phyloP scores from a whole-genome alignment of 1,140 invertebrate species.

The Magallana ariakensis region DNA sequence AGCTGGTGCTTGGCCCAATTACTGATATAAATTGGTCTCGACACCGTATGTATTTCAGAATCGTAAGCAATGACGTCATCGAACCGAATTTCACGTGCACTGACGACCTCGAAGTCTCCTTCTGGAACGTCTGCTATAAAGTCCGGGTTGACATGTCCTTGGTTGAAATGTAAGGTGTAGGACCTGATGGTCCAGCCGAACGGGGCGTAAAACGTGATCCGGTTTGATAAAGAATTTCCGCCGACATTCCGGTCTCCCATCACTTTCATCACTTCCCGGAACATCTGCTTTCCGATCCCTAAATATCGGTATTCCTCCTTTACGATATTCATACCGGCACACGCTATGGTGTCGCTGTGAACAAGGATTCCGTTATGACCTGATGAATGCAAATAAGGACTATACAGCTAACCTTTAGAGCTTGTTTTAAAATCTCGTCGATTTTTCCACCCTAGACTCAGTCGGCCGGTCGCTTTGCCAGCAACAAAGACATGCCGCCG shows the following conservation, averaged over 20 bases:
- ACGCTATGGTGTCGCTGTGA: constrained; percentile 59
- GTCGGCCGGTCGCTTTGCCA: too few relatives aligned
- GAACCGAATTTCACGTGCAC: constrained; percentile 56
- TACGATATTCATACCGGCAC: constrained; percentile 66
- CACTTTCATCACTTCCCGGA: constrained; percentile 62
- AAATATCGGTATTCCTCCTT: constrained; percentile 62
- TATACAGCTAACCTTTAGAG: background rate
- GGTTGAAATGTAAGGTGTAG: constrained; percentile 65
- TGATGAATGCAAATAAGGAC: constrained; percentile 26
- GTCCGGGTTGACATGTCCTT: constrained; percentile 60
- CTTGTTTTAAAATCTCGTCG: too few relatives aligned
- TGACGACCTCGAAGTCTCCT: constrained; percentile 62
- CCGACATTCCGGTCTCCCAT: constrained; percentile 65
- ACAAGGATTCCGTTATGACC: constrained; percentile 65
- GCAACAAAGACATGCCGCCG: too few relatives aligned
- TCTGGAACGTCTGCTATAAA: constrained; percentile 52
- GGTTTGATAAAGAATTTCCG: constrained; percentile 62
- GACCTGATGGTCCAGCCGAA: constrained; percentile 68
- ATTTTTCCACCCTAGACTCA: too few relatives aligned
- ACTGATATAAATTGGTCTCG: constrained; percentile 61
- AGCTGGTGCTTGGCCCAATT: constrained; percentile 60
- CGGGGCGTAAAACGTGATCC: constrained; percentile 65
- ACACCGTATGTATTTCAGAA: constrained; percentile 62
- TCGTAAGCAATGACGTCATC: constrained; percentile 65
- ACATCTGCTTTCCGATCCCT: constrained; percentile 62